Base-by-base conservation (phyloP, 2,797 vertebrate genomes). In the Girardinus metallicus region DNA sequence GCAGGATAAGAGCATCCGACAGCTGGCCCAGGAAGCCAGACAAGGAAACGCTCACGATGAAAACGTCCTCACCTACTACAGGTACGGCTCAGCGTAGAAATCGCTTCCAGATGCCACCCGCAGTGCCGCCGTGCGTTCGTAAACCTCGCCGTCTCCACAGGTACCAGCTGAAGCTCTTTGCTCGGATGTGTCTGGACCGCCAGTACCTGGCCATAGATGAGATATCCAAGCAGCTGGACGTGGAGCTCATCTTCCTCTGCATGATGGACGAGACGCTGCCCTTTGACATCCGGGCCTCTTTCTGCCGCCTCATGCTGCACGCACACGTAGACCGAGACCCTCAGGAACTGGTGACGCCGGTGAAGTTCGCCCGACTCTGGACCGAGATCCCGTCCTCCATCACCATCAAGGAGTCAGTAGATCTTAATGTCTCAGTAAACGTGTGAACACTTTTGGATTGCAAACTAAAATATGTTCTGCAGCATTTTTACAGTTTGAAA, bases 281-380 rank as follows among this genome's bases (percentile, higher is more conserved):
- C 78, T 99, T 97, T 29, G 98, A 99, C 92, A 95, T 99, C 7
- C 96, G 98, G 0, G 98, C 98, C 0, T 99, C 98, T 83, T 99
- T 99, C 95, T 99, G 98, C 87, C 97, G 98, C 86, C 97, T 99
- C 84, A 99, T 99, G 98, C 95, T 99, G 26, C 98, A 99, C 0
- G 97, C 98, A 43, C 98, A 99, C 0, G 98, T 99, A 47, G 98
- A 99, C 94, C 95, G 98, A 0, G 98, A 99, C 92, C 98, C 98
- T 16, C 98, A 99, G 93, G 98, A 99, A 89, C 95, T 97, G 57
- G 98, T 99, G 85, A 99, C 98, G 0, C 97, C 98, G 0, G 98
- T 99, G 71, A 99, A 98, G 91, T 99, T 98, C 0, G 98, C 98
- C 0, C 97, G 98, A 36, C 97, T 99, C 78, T 99, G 98, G 98